Evolutionary conservation across 2,797 vertebrate species (phyloP).

Genomic region (Gastrophryne carolinensis): DNA sequence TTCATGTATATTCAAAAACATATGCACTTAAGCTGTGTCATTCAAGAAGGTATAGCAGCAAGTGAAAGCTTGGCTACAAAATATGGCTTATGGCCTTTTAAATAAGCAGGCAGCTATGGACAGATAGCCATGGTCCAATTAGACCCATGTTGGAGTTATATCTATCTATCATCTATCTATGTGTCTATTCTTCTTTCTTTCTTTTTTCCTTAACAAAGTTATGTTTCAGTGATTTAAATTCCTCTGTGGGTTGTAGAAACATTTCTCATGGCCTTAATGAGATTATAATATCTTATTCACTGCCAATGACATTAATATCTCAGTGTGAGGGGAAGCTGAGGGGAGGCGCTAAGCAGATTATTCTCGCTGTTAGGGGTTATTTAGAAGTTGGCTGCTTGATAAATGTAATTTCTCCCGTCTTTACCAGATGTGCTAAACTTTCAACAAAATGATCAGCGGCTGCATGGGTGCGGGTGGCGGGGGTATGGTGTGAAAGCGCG

Average conservation of each 20-base stretch:
- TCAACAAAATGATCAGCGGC: constrained; percentile 3
- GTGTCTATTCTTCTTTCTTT: background rate
- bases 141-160: too few species aligned
- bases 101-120: too few species aligned
- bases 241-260: constrained; percentile 10
- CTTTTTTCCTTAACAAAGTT: background rate
- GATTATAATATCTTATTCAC: constrained; percentile 41
- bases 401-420: constrained; percentile 8
- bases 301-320: constrained; percentile 24
- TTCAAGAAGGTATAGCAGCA: too few species aligned
- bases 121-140: too few species aligned
- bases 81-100: too few species aligned
- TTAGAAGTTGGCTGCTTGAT: background rate
- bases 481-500: background rate
- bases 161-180: background rate
- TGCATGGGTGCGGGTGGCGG: background rate
- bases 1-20: too few species aligned
- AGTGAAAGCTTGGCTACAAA: too few species aligned
- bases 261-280: constrained; percentile 16
- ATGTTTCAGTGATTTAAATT: background rate
- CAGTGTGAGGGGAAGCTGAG: background rate
- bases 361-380: background rate
- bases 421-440: constrained; percentile 22
- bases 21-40: too few species aligned
- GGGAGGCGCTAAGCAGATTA: constrained; percentile 6